phyloP scores from a whole-genome alignment of 1,140 invertebrate genomes.

The Hypsibius dujardini region DNA sequence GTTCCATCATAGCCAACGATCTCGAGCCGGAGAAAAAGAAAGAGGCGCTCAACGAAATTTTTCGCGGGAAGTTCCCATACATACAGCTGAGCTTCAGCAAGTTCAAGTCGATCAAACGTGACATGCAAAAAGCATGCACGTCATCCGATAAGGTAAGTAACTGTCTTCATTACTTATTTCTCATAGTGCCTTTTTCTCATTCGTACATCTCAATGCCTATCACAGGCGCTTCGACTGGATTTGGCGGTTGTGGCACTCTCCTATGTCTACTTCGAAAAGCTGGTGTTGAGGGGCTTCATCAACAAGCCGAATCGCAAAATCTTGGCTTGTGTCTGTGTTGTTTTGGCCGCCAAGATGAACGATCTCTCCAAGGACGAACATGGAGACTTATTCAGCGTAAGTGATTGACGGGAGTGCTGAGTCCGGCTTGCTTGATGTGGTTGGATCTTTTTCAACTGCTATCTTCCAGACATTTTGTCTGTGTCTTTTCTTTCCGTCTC shows the following conservation, averaged over 20 bases:
- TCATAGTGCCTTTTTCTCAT: neutral
- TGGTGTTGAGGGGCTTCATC: slow-evolving; percentile 74
- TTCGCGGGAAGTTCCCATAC: slow-evolving; percentile 79
- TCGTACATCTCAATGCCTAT: slow-evolving; percentile 19
- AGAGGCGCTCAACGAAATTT: slow-evolving; percentile 82
- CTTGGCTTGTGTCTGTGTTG: slow-evolving; percentile 77
- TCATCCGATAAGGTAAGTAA: slow-evolving; percentile 40
- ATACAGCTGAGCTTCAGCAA: slow-evolving; percentile 91
- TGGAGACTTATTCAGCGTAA: slow-evolving; percentile 33
- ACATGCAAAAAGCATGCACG: slow-evolving; percentile 81
- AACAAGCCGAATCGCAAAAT: slow-evolving; percentile 87
- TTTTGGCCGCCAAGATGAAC: slow-evolving; percentile 85
- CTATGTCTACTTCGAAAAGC: slow-evolving; percentile 91
- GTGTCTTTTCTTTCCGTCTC: slow-evolving; percentile 20
- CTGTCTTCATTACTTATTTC: neutral
- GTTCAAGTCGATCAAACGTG: slow-evolving; percentile 62
- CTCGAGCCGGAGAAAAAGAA: slow-evolving; percentile 91
- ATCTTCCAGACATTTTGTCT: slow-evolving; percentile 20
- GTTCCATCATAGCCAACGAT: slow-evolving; percentile 78
- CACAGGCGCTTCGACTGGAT: slow-evolving; percentile 44
- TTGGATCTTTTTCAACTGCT: no score
- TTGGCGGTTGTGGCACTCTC: slow-evolving; percentile 79
- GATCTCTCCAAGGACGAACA: slow-evolving; percentile 77
- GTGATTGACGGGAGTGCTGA: neutral
- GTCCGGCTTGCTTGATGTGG: no score